Base-by-base conservation (phyloP, 2,888 invertebrate genomes). In the Drosophila conformis region DNA sequence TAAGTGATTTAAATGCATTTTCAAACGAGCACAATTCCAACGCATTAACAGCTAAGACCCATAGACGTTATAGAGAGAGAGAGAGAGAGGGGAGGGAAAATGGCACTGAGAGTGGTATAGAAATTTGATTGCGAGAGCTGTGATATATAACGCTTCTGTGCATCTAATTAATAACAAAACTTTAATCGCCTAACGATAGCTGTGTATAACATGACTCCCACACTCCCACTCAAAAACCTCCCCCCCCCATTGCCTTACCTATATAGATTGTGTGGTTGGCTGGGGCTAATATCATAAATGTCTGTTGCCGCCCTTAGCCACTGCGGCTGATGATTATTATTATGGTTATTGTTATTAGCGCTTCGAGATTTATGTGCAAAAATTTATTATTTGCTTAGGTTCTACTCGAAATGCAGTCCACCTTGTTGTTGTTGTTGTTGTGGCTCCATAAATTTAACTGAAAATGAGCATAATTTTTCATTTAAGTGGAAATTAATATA, bases 401-500 rank as follows among this genome's bases (percentile, higher is more conserved):
- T 57, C 46, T 25, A 15, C 46, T 49, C 31, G 21, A 42, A 54
- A 40, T 57, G 52, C 62, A 69, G 38, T 38, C 13, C 25, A 29
- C 27, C 36, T 49, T 27, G 6, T 61, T 49, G 35, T 53, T 53
- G 35, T 54, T 63, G 59, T 62, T 66, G 52, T 4, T 46, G 46
- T 15, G 4, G 46, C 54, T 61, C 51, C 78, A 82, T 80, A 80
- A 82, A 82, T 78, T 82, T 81, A 36, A 69, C 88, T 82, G 81
- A 85, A 87, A 87, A 87, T 81, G 88, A 77, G 88, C 89, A 89
- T 89, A 85, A 87, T 87, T 87, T 87, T 87, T 89, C 86, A 87
- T 87, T 89, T 87, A 87, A 87, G 90, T 87, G 88, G 86, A 89
- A 89, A 87, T 89, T 89, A 89, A 89, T 87, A 86, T 82, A 84